A percentile compares a stretch with the other conserved stretches of the same genome.
phyloP scores from a whole-genome alignment of 2,113 vertebrate genomes.

The Etia nguti region DNA sequence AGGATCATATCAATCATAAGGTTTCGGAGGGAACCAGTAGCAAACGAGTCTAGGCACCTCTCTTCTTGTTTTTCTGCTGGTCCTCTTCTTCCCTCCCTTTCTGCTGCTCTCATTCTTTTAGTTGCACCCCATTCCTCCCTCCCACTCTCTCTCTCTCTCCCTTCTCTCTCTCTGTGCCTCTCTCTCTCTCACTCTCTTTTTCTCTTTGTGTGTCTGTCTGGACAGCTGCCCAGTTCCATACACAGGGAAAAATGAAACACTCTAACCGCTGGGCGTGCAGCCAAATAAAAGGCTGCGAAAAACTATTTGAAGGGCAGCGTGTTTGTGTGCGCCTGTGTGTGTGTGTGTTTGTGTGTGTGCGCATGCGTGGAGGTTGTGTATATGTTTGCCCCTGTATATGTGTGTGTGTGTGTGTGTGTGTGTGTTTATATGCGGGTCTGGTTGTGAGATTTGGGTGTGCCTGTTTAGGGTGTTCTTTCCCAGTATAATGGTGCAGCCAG shows the following conservation, averaged over 20 bases:
- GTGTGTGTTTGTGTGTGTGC: neutral
- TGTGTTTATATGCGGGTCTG: constrained; percentile 30
- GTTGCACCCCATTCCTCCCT: constrained; percentile 12
- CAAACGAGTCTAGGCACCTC: constrained; percentile 64
- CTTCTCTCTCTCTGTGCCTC: neutral
- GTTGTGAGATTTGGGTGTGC: constrained; percentile 68
- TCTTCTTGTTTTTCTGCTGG: constrained; percentile 59
- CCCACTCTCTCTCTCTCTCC: constrained; percentile 8
- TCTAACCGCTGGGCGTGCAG: constrained; percentile 77
- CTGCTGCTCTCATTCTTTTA: constrained; percentile 52
- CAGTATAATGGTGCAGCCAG: constrained; percentile 52
- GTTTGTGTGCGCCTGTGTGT: constrained; percentile 55
- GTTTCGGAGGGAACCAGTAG: constrained; percentile 72
- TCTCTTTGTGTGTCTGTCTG: constrained; percentile 79
- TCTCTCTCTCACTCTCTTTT: constrained; percentile 35
- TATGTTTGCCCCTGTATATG: constrained; percentile 4
- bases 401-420: constrained; percentile 8
- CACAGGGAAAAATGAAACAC: constrained; percentile 78
- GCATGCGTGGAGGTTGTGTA: constrained; percentile 5
- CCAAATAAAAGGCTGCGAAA: constrained; percentile 77
- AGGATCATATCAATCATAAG: constrained; percentile 72
- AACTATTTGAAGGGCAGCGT: constrained; percentile 73
- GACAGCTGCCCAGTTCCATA: constrained; percentile 98
- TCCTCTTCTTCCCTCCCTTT: constrained; percentile 39
- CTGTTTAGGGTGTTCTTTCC: constrained; percentile 66